phyloP scores from a whole-genome alignment of 2,113 vertebrate genomes.

The Protobothrops mucrosquamatus region DNA sequence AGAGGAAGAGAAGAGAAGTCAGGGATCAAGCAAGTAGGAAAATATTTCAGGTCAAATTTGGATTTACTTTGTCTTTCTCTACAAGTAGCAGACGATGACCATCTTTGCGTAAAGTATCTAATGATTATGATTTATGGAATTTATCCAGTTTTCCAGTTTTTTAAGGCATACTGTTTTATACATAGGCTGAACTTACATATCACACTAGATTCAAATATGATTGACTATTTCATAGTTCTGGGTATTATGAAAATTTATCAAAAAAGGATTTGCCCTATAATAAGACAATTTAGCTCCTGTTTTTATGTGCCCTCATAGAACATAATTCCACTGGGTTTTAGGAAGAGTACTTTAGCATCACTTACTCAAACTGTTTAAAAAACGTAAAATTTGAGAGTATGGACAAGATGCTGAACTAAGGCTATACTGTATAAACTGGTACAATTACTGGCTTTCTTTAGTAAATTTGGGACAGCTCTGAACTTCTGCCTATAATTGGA shows the following conservation, averaged over 20 bases:
- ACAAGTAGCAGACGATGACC: background rate
- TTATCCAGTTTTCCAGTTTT: background rate
- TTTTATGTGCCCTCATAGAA: background rate
- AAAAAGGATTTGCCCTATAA: background rate
- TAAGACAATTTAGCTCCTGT: background rate
- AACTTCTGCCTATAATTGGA: background rate
- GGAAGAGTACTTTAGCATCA: background rate
- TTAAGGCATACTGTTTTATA: background rate
- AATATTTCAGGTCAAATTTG: background rate
- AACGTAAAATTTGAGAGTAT: background rate
- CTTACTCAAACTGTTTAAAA: background rate
- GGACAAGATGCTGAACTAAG: background rate
- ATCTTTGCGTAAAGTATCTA: background rate
- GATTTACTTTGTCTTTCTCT: background rate
- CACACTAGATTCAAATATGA: background rate
- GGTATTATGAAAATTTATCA: background rate
- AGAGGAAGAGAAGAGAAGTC: background rate
- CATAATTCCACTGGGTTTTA: background rate
- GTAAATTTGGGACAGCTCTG: background rate
- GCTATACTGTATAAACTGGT: background rate
- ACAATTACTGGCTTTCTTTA: background rate
- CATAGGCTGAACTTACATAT: background rate
- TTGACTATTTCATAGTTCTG: background rate
- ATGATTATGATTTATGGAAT: background rate
- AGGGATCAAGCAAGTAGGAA: background rate